Evolutionary conservation across 1,140 invertebrate species (phyloP), one percentile per base, ranked within the genome.

Genomic region (Hirudo medicinalis): DNA sequence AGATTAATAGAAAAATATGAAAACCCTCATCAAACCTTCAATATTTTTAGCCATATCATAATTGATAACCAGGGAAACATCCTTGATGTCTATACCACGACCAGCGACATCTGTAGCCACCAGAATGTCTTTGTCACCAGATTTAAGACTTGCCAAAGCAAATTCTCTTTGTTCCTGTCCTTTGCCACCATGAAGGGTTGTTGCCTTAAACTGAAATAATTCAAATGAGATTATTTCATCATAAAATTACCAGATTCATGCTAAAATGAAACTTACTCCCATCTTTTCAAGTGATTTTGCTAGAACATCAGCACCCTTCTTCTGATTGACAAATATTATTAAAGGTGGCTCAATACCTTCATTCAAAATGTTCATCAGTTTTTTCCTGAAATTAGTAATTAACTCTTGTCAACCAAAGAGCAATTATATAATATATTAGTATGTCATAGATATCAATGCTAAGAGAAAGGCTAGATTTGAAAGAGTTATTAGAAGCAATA

Each of bases 31-130:
- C 75, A 76, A 82, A 88, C 89, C 89, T 87, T 98, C 94, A 79
- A 99, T 98, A 70, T 89, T 88, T 82, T 99, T 99, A 0, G 95
- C 94, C 96, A 99, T 99, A 81, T 99, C 97, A 76, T 99, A 99
- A 82, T 99, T 99, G 75, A 98, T 94, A 73, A 97, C 94, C 82
- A 97, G 86, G 0, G 93, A 96, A 0, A 99, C 96, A 83, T 99
- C 95, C 81, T 97, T 97, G 77, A 99, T 97, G 79, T 99, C 96
- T 75, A 99, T 99, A 93, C 97, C 97, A 87, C 96, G 89, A 76
- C 96, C 96, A 79, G 97, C 97, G 2, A 99, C 96, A 84, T 99
- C 95, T 8, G 97, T 99, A 0, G 97, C 97, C n/a, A 99, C 96
- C 71, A 99, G 83, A 77, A 99, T 99, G 80, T 99, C 94, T 82